Conservation (phyloP, 1,140 invertebrate species). For the Drosophila neocordata region DNA sequence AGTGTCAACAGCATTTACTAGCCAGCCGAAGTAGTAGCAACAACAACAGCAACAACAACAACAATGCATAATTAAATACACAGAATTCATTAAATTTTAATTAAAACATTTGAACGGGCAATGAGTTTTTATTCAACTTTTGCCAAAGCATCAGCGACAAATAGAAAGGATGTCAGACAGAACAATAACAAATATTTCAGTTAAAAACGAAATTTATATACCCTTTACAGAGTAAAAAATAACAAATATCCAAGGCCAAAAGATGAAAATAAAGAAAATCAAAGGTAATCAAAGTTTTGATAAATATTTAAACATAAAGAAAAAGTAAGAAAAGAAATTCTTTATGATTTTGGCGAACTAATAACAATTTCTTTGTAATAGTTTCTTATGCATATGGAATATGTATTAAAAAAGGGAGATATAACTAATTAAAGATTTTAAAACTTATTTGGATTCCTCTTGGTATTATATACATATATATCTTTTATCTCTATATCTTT, state of each 20-base stretch:
- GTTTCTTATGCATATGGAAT: no score
- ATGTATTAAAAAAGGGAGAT: no score
- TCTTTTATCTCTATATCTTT: no score
- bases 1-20: slow-evolving; percentile 24
- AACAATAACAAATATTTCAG: background rate
- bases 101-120: slow-evolving; percentile 78
- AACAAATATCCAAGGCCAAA: no score
- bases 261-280: no score
- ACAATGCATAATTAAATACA: slow-evolving; percentile 79
- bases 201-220: slow-evolving; percentile 34
- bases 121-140: slow-evolving; percentile 72
- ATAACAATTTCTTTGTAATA: no score
- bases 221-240: slow-evolving; percentile 1
- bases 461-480: no score
- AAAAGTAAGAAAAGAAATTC: background rate
- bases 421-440: no score
- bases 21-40: slow-evolving; percentile 8
- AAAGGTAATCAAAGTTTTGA: no score
- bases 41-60: slow-evolving; percentile 46
- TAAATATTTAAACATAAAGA: background rate
- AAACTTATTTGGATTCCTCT: no score
- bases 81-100: slow-evolving; percentile 80
- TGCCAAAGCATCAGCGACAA: slow-evolving; percentile 32
- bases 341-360: no score
- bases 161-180: slow-evolving; percentile 32